Percentiles rank a stretch among this genome's conserved stretches.
Conservation (phyloP, 1,140 invertebrate species). For the Chironomus tepperi region DNA sequence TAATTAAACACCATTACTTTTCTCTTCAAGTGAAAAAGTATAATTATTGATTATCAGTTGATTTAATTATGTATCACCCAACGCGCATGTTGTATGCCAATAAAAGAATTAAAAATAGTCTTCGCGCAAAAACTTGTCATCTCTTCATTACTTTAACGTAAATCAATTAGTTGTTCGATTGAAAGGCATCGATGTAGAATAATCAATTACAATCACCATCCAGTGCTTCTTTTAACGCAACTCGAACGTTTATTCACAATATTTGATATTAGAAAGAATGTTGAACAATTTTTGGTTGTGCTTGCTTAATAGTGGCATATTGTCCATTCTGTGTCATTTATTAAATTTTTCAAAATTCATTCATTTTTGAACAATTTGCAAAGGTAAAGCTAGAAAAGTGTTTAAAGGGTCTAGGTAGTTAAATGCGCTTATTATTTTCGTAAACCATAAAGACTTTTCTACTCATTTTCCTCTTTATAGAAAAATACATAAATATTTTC, state of each 20-base stretch:
- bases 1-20: neutral
- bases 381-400: no score
- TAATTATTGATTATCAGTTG: neutral
- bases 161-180: constrained; percentile 17
- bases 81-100: neutral
- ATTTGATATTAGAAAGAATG: neutral
- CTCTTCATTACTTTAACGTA: neutral
- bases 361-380: no score
- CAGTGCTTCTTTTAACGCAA: neutral
- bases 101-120: neutral
- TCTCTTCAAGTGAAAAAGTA: neutral
- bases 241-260: neutral
- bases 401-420: no score
- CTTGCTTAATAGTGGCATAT: neutral
- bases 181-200: neutral
- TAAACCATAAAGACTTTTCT: no score
- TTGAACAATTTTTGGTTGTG: neutral
- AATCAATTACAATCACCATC: constrained; percentile 16
- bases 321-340: neutral
- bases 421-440: no score
- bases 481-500: constrained; percentile 18
- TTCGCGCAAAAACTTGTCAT: neutral
- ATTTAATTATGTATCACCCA: neutral
- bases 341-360: no score
- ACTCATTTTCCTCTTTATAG: neutral